These are phyloP conservation scores for Euthynnus affinis DNA, from an alignment of 2,797 vertebrate species.

Conservation along the genomic window DNA sequence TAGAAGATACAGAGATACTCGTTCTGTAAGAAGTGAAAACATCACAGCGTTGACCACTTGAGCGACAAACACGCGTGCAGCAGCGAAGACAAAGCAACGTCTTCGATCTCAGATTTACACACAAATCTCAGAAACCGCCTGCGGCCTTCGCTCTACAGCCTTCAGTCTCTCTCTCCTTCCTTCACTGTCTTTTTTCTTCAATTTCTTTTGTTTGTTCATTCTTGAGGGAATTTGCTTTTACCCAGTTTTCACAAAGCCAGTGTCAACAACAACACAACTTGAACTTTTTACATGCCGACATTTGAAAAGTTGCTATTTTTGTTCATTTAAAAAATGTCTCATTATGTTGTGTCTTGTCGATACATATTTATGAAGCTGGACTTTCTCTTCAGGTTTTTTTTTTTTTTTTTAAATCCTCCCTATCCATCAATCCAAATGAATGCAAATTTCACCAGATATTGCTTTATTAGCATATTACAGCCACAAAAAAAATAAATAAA, in stretches of 20 bases:
- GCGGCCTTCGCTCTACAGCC: neutral
- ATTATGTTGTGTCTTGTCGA: constrained; percentile 35
- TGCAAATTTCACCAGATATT: constrained; percentile 26
- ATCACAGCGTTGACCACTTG: neutral
- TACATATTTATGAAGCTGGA: constrained; percentile 55
- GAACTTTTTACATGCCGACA: constrained; percentile 38
- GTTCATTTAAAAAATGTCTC: constrained; percentile 37
- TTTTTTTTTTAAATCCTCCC: constrained; percentile 3
- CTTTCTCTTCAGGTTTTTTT: no score
- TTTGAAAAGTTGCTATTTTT: constrained; percentile 44
- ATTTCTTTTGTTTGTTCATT: constrained; percentile 21
- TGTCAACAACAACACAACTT: constrained; percentile 13
- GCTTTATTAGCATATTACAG: constrained; percentile 37
- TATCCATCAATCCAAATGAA: constrained; percentile 28
- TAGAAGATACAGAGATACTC: neutral
- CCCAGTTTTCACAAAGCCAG: neutral
- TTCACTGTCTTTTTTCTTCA: neutral
- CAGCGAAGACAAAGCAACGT: neutral
- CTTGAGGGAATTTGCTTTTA: neutral
- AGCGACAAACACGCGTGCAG: neutral
- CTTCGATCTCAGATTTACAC: neutral
- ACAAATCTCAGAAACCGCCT: neutral
- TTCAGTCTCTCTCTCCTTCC: neutral
- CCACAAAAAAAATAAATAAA: neutral
- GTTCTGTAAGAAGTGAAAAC: constrained; percentile 15